Evolutionary conservation across 1,140 invertebrate genomes (phyloP), one percentile per base, ranked within the genome.

Genomic region (Venturia canescens): DNA sequence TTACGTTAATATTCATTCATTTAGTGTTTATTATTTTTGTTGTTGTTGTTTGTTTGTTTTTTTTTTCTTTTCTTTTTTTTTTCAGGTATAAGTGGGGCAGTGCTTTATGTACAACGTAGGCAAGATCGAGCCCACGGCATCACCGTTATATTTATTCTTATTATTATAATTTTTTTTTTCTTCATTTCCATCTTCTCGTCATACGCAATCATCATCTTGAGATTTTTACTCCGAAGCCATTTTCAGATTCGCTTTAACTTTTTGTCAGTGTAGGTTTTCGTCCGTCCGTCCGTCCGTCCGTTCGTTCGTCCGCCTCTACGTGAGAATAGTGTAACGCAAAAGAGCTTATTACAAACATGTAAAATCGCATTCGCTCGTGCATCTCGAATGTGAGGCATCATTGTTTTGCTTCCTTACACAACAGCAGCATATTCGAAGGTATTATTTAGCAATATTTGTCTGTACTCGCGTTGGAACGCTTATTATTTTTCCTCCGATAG

Each of bases 21-120:
- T n/a, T n/a, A n/a, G n/a, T n/a, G 3, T 53, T 21, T n/a, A 57
- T 44, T 44, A 44, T 11, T 44, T 44, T 44, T 4, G 1, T 44
- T 44, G 11, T 13, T n/a, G n/a, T 44, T 57, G 21, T 57, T 78
- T 66, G 50, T 23, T 60, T 26, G 26, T 18, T 69, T 23, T 72
- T 72, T 78, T 79, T 76, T 34, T 78, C 11, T 57, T 21, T 80
- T 67, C 44, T 66, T 74, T 78, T 71, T 80, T 80, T 70, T 15
- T 82, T 60, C 74, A 48, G 72, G 80, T 81, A 80, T 81, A 82
- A 81, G 79, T 82, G 83, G 83, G 84, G 86, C 84, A 87, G 86
- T 87, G 86, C 82, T 86, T 83, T 84, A 86, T 86, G 72, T 87
- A 85, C 83, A 87, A 84, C 80, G 79, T 84, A 85, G 82, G 83